Conservation (phyloP, 2,888 invertebrate species). For the Buathra laborator region DNA sequence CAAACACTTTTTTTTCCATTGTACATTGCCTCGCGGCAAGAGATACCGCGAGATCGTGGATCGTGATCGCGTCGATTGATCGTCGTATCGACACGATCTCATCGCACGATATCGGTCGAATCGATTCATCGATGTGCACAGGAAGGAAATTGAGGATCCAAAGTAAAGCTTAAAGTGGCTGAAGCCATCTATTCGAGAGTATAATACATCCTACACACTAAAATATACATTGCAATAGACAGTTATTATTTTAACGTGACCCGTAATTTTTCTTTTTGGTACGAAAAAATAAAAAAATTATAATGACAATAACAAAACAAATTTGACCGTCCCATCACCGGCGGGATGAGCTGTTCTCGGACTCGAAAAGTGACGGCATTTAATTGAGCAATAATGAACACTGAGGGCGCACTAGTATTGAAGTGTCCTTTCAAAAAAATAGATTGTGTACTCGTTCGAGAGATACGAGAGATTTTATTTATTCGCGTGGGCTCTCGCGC, state of each 20-base stretch:
- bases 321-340: conserved; percentile 22
- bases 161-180: not conserved
- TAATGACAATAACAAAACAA: not conserved
- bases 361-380: conserved; percentile 31
- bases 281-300: conserved; percentile 7
- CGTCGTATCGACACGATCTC: conserved; percentile 27
- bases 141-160: not conserved
- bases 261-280: not conserved
- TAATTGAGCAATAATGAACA: conserved; percentile 58
- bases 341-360: not conserved
- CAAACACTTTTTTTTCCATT: not conserved
- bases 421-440: conserved; percentile 49
- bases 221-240: not conserved
- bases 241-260: not conserved
- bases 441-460: conserved; percentile 53
- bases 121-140: not conserved
- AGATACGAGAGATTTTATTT: not conserved
- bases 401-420: conserved; percentile 12
- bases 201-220: not conserved
- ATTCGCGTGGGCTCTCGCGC: conserved; percentile 13
- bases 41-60: conserved; percentile 26
- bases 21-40: conserved; percentile 17
- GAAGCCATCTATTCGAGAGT: not conserved
- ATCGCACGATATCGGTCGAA: conserved; percentile 36
- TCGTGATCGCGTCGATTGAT: conserved; percentile 56